Evolutionary conservation across 1,140 invertebrate species (phyloP), one percentile per base, ranked within the genome.

Genomic region (Luehdorfia chinensis): DNA sequence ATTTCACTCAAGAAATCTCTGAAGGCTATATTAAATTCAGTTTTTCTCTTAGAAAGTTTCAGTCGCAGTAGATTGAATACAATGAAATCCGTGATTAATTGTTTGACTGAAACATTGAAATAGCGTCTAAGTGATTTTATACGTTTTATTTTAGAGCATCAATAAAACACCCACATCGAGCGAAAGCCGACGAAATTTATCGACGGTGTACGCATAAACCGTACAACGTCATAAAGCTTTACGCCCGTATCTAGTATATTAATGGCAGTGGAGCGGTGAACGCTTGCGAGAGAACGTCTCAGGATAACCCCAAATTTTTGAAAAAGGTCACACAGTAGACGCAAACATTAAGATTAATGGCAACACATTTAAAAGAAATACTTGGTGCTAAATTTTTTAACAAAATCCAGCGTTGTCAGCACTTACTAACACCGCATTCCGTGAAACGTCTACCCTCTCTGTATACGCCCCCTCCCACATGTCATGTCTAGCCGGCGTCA

Each of bases 101-200:
- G 15, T 15, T 13, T 15, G 15, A 16, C 34, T 4, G 9, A 43
- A 14, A 11, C 27, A 2, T 18, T 16, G 12, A 50, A 47, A 48
- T 37, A 16, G 19, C 25, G 43, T 33, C 48, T 55, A 55, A 55
- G 39, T 55, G 49, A 58, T 54, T 59, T 37, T 45, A 59, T 45
- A 54, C 55, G 33, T 61, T 64, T 65, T 61, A 66, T 72, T 61
- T 51, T 33, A 47, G 44, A 63, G 32, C 31, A 31, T 30, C 31
- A 34, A 60, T 69, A 66, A 75, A 75, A 75, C 64, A 66, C 59
- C 66, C 59, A 72, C 67, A 55, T 54, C 30, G 39, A 13, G 23
- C 43, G 32, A 37, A 37, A 46, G 34, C 48, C 28, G 8, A 63
- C 39, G 41, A 54, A 60, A 61, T 72, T 68, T 65, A 65, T 65